phyloP scores from a whole-genome alignment of 2,888 invertebrate species.

The Eretmocerus hayati region DNA sequence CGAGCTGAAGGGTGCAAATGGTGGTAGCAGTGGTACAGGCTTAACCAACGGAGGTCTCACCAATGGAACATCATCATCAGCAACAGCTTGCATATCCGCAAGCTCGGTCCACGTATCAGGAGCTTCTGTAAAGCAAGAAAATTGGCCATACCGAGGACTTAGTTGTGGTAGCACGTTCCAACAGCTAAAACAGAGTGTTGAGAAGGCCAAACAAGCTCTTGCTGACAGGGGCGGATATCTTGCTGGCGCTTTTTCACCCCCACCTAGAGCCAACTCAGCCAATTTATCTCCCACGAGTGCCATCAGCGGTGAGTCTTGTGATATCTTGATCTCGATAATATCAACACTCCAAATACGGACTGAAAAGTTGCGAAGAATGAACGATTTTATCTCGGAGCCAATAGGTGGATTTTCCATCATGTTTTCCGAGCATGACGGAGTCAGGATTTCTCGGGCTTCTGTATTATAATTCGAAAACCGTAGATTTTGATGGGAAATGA shows the following conservation, averaged over 20 bases:
- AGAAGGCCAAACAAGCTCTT: slow-evolving; percentile 82
- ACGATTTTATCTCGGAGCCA: no score
- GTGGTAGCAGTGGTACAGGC: slow-evolving; percentile 44
- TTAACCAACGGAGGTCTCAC: background rate
- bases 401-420: no score
- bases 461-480: no score
- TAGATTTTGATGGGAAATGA: no score
- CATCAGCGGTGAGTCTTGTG: slow-evolving; percentile 42
- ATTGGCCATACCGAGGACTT: slow-evolving; percentile 58
- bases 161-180: slow-evolving; percentile 81
- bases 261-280: slow-evolving; percentile 42
- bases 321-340: no score
- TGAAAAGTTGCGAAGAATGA: no score
- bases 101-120: slow-evolving; percentile 32
- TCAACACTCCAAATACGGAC: no score
- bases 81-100: slow-evolving; percentile 30
- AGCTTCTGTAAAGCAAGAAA: slow-evolving; percentile 39
- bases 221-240: slow-evolving; percentile 43
- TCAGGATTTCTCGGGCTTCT: no score
- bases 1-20: slow-evolving; percentile 58
- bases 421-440: no score
- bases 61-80: slow-evolving; percentile 45
- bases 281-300: slow-evolving; percentile 41
- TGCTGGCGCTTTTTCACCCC: slow-evolving; percentile 44
- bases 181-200: slow-evolving; percentile 82